These are phyloP conservation scores for Umimayanthus chanpuru DNA, from an alignment of 92 coral and sea anemone genomes.

Conservation along the genomic window DNA sequence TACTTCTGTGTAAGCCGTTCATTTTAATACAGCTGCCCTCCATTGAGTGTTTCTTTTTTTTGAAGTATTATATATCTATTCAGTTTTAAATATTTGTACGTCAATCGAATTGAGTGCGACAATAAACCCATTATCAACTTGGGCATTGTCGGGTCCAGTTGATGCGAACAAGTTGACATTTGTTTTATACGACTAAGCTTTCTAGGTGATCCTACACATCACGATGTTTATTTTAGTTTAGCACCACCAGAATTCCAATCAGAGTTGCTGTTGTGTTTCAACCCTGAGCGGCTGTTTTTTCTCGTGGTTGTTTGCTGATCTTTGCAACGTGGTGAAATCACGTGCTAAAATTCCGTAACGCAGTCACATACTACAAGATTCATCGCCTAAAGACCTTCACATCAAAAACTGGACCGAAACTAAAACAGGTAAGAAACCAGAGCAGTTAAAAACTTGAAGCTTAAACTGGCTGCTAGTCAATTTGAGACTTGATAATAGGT, in stretches of 20 bases:
- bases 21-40: constrained; percentile 36
- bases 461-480: neutral
- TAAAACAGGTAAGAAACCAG: neutral
- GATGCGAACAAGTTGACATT: constrained; percentile 22
- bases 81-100: constrained; percentile 48
- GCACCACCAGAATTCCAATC: constrained; percentile 27
- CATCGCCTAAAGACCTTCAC: neutral
- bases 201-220: constrained; percentile 16
- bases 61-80: constrained; percentile 47
- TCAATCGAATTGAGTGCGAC: constrained; percentile 40
- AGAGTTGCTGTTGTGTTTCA: constrained; percentile 17
- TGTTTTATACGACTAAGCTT: neutral
- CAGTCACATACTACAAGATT: neutral
- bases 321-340: constrained; percentile 23
- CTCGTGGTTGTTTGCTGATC: constrained; percentile 22
- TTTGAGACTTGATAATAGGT: neutral
- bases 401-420: neutral
- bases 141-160: constrained; percentile 20
- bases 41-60: constrained; percentile 41
- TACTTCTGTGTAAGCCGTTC: constrained; percentile 33
- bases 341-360: constrained; percentile 28
- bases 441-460: neutral
- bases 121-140: constrained; percentile 29
- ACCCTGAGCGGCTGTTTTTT: neutral
- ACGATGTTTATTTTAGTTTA: constrained; percentile 30